Conservation (phyloP, 2,888 invertebrate species). For the Meandrusa payeni region DNA sequence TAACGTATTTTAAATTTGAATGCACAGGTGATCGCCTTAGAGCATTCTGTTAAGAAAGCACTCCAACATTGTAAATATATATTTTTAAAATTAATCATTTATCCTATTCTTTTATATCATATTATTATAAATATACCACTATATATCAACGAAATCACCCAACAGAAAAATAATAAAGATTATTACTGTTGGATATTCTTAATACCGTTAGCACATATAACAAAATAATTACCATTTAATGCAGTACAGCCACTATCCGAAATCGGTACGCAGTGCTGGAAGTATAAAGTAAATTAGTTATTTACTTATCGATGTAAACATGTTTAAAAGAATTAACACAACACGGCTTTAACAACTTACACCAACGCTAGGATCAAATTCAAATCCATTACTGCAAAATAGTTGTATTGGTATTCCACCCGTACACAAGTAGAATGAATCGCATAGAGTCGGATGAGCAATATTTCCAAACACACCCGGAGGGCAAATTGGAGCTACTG, state of each 20-base stretch:
- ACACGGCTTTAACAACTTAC: no score
- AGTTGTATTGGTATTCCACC: slow-evolving; percentile 38
- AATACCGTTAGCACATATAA: neutral
- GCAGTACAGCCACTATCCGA: slow-evolving; percentile 42
- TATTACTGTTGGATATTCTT: neutral
- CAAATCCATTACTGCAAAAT: slow-evolving; percentile 38
- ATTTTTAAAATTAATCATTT: no score
- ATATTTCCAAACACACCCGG: slow-evolving; percentile 39
- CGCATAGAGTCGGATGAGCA: slow-evolving; percentile 42
- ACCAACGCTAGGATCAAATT: slow-evolving; percentile 34
- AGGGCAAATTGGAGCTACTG: slow-evolving; percentile 32
- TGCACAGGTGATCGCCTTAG: no score
- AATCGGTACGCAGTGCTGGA: slow-evolving; percentile 42
- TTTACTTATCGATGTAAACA: neutral
- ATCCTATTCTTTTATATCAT: no score
- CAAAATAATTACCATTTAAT: slow-evolving; percentile 22
- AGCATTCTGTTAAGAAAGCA: no score
- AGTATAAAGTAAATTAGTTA: slow-evolving; percentile 22
- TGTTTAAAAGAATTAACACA: no score
- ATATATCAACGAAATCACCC: no score
- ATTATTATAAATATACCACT: no score
- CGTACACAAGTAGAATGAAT: slow-evolving; percentile 44
- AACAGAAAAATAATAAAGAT: no score
- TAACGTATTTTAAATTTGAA: no score
- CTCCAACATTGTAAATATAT: no score